A percentile compares a stretch with the other conserved stretches of the same genome.
Conservation (phyloP, 2,888 invertebrate species). For the Limnephilus lunatus region DNA sequence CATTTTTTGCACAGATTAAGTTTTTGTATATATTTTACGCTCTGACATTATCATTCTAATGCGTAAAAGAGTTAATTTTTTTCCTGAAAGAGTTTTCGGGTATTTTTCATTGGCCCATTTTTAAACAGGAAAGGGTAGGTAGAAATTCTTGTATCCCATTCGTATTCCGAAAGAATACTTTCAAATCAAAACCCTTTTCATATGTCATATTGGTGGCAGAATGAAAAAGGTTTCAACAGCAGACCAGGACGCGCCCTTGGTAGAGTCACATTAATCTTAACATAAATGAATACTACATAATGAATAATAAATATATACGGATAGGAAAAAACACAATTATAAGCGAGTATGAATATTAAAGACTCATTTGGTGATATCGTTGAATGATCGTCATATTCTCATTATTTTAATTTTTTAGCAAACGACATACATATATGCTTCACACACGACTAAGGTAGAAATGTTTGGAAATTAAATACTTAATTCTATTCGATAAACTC, state of each 20-base stretch:
- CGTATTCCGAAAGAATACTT: conserved; percentile 3
- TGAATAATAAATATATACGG: not conserved
- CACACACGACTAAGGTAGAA: too few relatives aligned
- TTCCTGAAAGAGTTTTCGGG: too few relatives aligned
- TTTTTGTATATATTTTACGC: too few relatives aligned
- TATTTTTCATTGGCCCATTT: not conserved
- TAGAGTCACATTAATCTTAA: not conserved
- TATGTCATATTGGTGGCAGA: conserved; percentile 21
- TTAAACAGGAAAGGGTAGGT: not conserved
- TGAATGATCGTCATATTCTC: too few relatives aligned
- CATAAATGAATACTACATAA: not conserved
- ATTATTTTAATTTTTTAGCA: too few relatives aligned
- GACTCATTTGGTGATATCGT: not conserved
- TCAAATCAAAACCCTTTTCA: conserved; percentile 36
- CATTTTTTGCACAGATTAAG: too few relatives aligned
- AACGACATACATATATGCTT: too few relatives aligned
- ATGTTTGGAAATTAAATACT: too few relatives aligned
- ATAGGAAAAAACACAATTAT: not conserved
- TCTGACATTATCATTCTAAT: not conserved
- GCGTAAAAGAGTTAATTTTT: not conserved
- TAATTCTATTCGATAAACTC: too few relatives aligned
- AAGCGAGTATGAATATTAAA: not conserved
- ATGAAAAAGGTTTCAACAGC: conserved; percentile 16
- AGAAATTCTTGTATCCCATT: conserved; percentile 2
- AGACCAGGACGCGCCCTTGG: not conserved